Evolutionary conservation across 2,797 vertebrate genomes (phyloP).

Genomic region (Orestias chungarensis): DNA sequence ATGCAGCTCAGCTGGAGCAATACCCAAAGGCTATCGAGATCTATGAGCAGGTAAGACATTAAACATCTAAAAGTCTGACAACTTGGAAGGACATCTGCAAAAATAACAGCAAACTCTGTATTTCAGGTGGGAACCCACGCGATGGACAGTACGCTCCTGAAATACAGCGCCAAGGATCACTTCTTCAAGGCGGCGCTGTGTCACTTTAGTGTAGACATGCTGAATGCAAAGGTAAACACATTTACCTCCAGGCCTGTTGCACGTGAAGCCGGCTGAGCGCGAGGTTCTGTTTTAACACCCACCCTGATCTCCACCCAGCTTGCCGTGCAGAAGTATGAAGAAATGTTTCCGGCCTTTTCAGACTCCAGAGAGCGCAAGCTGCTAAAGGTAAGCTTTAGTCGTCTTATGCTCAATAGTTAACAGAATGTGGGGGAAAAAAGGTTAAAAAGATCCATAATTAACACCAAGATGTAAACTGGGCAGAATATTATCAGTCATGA

Average conservation of each 20-base stretch:
- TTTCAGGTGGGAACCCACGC: constrained; percentile 87
- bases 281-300: background rate
- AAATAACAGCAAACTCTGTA: background rate
- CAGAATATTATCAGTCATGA: too few species aligned
- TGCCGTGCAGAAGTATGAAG: constrained; percentile 82
- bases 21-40: constrained; percentile 93
- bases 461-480: background rate
- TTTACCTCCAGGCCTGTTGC: rapidly evolving
- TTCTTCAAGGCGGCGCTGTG: constrained; percentile 93
- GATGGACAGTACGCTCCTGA: constrained; percentile 93
- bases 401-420: background rate
- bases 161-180: constrained; percentile 93
- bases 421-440: background rate
- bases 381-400: constrained; percentile 80
- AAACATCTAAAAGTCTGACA: rapidly evolving
- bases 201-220: constrained; percentile 93
- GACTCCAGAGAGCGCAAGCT: constrained; percentile 83
- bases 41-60: constrained; percentile 87
- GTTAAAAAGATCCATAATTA: background rate
- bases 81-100: background rate
- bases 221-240: constrained; percentile 86
- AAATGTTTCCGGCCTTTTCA: constrained; percentile 92
- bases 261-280: rapidly evolving
- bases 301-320: constrained; percentile 55
- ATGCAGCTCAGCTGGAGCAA: constrained; percentile 92